A percentile compares a stretch with the other conserved stretches of the same genome.
Evolutionary conservation across 1,140 invertebrate species (phyloP).

Genomic region (Brachionus koreanus): DNA sequence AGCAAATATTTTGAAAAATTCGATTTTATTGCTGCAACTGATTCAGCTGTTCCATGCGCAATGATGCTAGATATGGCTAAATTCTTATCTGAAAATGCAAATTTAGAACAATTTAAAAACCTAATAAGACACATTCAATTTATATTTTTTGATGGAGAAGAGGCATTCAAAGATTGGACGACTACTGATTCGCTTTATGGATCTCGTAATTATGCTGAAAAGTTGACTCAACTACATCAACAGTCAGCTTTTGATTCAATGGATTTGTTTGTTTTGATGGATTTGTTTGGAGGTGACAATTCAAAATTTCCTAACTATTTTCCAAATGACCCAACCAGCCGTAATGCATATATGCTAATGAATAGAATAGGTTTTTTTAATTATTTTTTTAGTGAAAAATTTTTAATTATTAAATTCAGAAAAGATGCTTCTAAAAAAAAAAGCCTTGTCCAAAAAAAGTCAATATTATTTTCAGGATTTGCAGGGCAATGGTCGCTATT

Average conservation of each 20-base stretch:
- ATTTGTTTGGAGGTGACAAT: slow-evolving; percentile 79
- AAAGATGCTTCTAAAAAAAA: slow-evolving; percentile 3
- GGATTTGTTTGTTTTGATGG: slow-evolving; percentile 83
- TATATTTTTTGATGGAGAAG: slow-evolving; percentile 96
- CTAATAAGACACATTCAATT: slow-evolving; percentile 67
- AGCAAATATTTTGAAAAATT: slow-evolving; percentile 74
- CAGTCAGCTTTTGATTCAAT: slow-evolving; percentile 59
- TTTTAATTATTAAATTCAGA: slow-evolving; percentile 47
- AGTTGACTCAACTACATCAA: slow-evolving; percentile 61
- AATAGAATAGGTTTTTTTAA: slow-evolving; percentile 47
- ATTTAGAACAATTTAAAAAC: slow-evolving; percentile 47
- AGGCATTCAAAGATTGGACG: slow-evolving; percentile 86
- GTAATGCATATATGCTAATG: slow-evolving; percentile 46
- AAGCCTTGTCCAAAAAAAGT: slow-evolving; percentile 51
- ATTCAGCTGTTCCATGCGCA: slow-evolving; percentile 94
- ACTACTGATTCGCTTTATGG: slow-evolving; percentile 88
- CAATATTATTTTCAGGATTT: slow-evolving; percentile 48
- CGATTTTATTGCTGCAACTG: slow-evolving; percentile 84
- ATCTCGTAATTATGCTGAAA: slow-evolving; percentile 77
- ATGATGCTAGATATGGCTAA: slow-evolving; percentile 85
- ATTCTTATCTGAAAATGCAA: slow-evolving; percentile 66
- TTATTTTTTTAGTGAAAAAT: slow-evolving; percentile 62
- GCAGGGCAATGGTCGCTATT: slow-evolving; percentile 57
- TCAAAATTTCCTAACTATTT: slow-evolving; percentile 83
- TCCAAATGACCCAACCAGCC: slow-evolving; percentile 34